Percentiles rank a stretch among this genome's conserved stretches.
Evolutionary conservation across 2,888 invertebrate species (phyloP).

Genomic region (Buathra laborator): DNA sequence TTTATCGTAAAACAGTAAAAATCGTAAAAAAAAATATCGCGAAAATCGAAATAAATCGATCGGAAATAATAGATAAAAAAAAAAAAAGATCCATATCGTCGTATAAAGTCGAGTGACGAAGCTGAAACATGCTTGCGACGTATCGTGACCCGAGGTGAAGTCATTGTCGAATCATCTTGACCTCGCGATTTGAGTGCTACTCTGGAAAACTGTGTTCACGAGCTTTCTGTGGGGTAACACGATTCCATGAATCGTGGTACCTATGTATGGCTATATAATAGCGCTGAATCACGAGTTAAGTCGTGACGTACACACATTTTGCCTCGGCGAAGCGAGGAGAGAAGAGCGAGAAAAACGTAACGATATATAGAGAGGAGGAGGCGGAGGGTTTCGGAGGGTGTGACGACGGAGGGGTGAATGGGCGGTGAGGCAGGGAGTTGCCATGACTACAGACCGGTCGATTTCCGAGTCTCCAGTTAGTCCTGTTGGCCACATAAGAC

Average conservation of each 20-base stretch:
- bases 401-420: conserved; percentile 61
- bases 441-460: conserved; percentile 81
- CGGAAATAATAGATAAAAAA: neutral
- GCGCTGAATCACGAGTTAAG: conserved; percentile 45
- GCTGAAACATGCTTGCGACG: neutral
- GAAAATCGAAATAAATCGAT: no score
- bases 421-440: conserved; percentile 72
- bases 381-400: conserved; percentile 6
- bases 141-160: conserved; percentile 35
- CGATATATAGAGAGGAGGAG: conserved; percentile 5
- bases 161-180: conserved; percentile 50
- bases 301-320: conserved; percentile 54
- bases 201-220: neutral
- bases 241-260: conserved; percentile 27
- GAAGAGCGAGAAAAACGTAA: conserved; percentile 28
- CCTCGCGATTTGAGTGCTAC: conserved; percentile 35
- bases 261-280: conserved; percentile 18
- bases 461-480: conserved; percentile 74
- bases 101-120: neutral
- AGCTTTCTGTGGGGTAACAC: conserved; percentile 24
- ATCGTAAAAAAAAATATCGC: neutral
- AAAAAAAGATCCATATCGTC: neutral
- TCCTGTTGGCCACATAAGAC: conserved; percentile 60
- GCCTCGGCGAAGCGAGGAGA: neutral
- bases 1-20: neutral